These are phyloP conservation scores for Peucedramus taeniatus DNA, from an alignment of 2,113 vertebrate genomes.

Conservation along the genomic window DNA sequence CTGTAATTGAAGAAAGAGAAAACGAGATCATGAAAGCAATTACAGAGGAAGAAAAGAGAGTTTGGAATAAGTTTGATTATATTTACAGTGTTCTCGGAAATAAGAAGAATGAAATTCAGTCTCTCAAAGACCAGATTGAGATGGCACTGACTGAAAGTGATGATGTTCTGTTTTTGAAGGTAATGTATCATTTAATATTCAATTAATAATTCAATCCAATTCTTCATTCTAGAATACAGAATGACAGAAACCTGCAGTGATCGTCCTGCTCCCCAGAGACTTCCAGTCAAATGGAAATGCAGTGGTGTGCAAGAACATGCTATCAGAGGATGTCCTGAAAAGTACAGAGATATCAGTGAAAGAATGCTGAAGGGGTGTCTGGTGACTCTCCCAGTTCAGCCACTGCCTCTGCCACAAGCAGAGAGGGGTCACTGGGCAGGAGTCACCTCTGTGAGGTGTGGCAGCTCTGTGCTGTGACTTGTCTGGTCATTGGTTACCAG, in stretches of 20 bases:
- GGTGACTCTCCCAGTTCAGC: neutral
- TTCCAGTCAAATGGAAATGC: neutral
- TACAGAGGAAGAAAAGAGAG: conserved; percentile 78
- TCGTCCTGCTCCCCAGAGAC: neutral
- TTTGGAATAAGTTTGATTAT: conserved; percentile 67
- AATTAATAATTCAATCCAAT: too few relatives aligned
- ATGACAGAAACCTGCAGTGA: neutral
- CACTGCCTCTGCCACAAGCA: neutral
- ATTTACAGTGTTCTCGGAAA: conserved; percentile 71
- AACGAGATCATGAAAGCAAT: conserved; percentile 56
- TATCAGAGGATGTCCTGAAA: neutral
- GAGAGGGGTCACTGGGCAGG: neutral
- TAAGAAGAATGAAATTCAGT: conserved; percentile 76
- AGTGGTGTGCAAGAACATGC: neutral
- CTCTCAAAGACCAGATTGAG: conserved; percentile 72
- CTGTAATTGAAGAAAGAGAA: conserved; percentile 77
- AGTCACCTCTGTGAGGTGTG: neutral
- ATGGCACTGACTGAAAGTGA: conserved; percentile 71
- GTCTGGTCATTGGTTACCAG: neutral
- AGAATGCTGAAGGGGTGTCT: neutral
- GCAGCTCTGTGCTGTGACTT: neutral
- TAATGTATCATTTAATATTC: conserved; percentile 48
- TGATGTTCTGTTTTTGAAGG: conserved; percentile 86
- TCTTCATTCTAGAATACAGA: neutral
- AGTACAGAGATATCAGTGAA: neutral